These are phyloP conservation scores for Sylvia borin DNA, from an alignment of 2,797 vertebrate genomes.

Conservation along the genomic window DNA sequence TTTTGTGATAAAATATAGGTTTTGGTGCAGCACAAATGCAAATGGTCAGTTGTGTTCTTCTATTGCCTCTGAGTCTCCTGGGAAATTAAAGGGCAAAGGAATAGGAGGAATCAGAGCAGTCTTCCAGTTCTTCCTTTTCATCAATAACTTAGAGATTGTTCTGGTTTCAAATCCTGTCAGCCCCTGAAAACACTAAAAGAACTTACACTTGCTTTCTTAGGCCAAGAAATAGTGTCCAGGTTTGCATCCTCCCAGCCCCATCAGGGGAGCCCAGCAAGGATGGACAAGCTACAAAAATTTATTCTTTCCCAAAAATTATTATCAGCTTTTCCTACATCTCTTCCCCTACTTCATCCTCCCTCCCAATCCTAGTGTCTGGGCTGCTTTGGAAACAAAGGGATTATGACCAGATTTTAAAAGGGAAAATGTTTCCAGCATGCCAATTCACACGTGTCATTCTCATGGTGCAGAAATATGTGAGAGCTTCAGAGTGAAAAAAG, in stretches of 20 bases:
- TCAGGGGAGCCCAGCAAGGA: neutral
- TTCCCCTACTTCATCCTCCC: neutral
- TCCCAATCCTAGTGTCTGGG: neutral
- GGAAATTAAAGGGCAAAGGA: neutral
- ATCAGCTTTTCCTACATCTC: neutral
- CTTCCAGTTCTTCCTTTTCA: neutral
- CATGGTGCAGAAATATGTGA: neutral
- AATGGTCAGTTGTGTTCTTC: accelerated
- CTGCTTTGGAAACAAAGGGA: neutral
- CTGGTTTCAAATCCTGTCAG: neutral
- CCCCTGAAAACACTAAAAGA: neutral
- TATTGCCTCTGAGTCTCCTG: neutral
- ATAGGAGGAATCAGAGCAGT: neutral
- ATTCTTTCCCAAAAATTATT: neutral
- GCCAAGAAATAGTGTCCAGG: neutral
- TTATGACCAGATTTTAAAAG: neutral
- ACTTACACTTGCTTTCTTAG: neutral
- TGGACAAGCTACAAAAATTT: neutral
- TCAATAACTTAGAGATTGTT: neutral
- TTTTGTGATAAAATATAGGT: neutral
- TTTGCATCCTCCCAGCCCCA: neutral
- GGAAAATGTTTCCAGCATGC: neutral
- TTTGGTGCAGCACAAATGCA: neutral
- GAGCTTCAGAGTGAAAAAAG: neutral
- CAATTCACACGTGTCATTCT: neutral